Base-by-base conservation (phyloP, 2,888 invertebrate genomes). In the Tribolium freemani region DNA sequence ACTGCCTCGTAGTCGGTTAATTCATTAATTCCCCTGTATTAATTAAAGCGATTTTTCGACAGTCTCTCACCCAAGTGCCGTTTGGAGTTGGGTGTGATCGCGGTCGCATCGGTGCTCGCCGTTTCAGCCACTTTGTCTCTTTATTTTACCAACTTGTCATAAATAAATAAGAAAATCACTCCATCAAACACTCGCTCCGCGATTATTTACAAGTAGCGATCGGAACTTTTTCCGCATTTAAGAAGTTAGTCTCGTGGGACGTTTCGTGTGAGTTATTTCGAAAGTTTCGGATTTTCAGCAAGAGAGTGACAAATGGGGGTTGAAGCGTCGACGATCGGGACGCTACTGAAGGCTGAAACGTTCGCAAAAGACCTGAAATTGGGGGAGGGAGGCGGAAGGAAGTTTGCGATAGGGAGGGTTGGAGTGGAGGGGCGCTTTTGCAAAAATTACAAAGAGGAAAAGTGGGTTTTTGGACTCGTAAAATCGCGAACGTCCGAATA, bases 1-100 rank as follows among this genome's bases (percentile, higher is more conserved):
- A 38, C 38, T 38, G 6, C 9, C 38, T 38, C n/a, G n/a, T n/a
- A 38, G 3, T 38, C n/a, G 38, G 38, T 38, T 38, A 9, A 38
- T 38, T 26, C 26, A 26, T 26, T 26, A 26, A 38, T 38, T 8
- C 38, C 31, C 5, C 5, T 26, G 26, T 26, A 26, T 26, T 26
- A 26, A 26, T 26, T 26, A 26, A 38, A 8, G 1, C 5, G n/a
- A 38, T 48, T 48, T 21, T 48, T 21, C n/a, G 16, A 16, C 16
- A 1, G 16, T 38, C 20, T 51, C 84, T 85, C 80, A 85, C 85
- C 85, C 78, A 86, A 80, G 78, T 85, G 82, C 76, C 84, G 77
- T 78, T 83, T 84, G 57, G 84, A 84, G 77, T 83, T 86, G 57
- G 84, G 85, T 72, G 84, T 84, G 26, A 84, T 83, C 48, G 81